These are phyloP conservation scores for Hecatera dysodea DNA, from an alignment of 2,888 invertebrate species.

Conservation along the genomic window DNA sequence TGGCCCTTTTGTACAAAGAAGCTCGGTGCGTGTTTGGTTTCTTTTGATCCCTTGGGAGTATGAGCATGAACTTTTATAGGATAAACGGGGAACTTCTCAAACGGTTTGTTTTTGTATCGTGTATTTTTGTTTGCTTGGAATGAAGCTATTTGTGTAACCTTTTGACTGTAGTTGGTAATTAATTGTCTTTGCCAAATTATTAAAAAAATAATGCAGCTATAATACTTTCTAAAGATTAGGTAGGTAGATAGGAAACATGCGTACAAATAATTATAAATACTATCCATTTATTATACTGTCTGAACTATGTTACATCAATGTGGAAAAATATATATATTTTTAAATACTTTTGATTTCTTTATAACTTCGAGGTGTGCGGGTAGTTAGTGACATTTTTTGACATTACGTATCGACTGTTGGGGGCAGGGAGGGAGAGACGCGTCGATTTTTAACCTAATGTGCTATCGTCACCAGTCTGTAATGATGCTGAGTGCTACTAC, in stretches of 20 bases:
- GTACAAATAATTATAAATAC: background rate
- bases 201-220: too few relatives aligned
- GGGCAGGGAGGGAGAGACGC: too few relatives aligned
- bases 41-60: constrained; percentile 28
- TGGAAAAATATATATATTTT: too few relatives aligned
- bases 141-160: background rate
- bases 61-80: constrained; percentile 11
- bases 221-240: background rate
- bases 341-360: background rate
- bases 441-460: constrained; percentile 38
- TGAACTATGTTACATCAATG: too few relatives aligned
- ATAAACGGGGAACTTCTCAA: background rate
- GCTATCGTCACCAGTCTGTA: constrained; percentile 10
- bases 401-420: constrained; percentile 15
- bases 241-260: background rate
- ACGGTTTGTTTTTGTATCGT: constrained; percentile 3
- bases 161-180: too few relatives aligned
- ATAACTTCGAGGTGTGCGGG: constrained; percentile 5
- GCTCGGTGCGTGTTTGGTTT: constrained; percentile 26
- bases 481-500: background rate
- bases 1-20: constrained; percentile 38
- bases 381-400: constrained; percentile 27
- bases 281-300: too few relatives aligned
- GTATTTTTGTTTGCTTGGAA: background rate
- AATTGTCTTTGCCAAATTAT: too few relatives aligned